Evolutionary conservation across 2,113 vertebrate genomes (phyloP), one percentile per base, ranked within the genome.

Genomic region (Crotalus horridus): DNA sequence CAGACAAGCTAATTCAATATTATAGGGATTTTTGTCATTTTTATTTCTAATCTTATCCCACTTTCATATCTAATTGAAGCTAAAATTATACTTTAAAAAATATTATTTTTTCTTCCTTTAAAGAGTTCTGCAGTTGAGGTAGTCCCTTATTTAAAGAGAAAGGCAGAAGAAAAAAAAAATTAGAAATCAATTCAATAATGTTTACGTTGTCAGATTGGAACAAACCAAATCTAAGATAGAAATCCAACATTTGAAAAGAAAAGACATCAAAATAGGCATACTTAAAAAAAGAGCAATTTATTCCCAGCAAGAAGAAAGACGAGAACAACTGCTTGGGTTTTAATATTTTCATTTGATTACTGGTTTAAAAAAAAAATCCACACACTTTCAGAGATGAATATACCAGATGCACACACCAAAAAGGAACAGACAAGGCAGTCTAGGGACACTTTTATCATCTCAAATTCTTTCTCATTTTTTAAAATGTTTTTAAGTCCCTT

Each of bases 361-460:
- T 92, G 61, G 81, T 90, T 90, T 87, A 1, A 43, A 95, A 97
- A 96, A 89, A 93, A 97, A 96, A 96, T 98, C 95, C 97, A 99
- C 98, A 99, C 98, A 98, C 96, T 98, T 98, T 98, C 97, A 98
- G 97, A 98, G 98, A 98, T 98, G 98, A 98, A 98, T 97, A 97
- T 95, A 98, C 98, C 98, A 98, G 98, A 99, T 98, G 98, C 98
- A 99, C 98, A 99, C 97, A 98, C 97, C 98, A 97, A 96, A 97
- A 91, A 98, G 98, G 98, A 98, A 98, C 97, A 98, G 98, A 98
- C 97, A 98, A 97, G 97, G 95, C 95, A 93, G 95, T 97, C 95
- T 96, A 97, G 97, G 98, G 96, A 98, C 97, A 98, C 97, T 93
- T 95, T 93, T 90, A 93, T 94, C 81, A 91, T 94, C 95, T 91